A percentile compares a stretch with the other conserved stretches of the same genome.
phyloP scores from a whole-genome alignment of 1,140 invertebrate genomes.

The Streblospio benedicti region DNA sequence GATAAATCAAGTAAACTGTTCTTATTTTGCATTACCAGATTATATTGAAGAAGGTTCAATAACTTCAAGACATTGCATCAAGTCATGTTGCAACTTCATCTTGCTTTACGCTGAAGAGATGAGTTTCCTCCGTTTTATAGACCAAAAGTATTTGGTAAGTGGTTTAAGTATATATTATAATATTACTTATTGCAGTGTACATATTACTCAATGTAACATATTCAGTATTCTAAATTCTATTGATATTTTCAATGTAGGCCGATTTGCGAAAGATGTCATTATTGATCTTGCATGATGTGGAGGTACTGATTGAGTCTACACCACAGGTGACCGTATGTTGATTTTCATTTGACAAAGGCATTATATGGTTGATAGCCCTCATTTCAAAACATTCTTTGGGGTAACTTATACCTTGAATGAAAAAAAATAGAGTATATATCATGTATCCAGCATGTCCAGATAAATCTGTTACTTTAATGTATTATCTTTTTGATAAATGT shows the following conservation, averaged over 20 bases:
- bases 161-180: not conserved
- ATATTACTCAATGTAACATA: not conserved
- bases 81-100: conserved; percentile 56
- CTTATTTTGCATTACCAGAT: conserved; percentile 35
- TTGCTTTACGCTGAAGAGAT: conserved; percentile 58
- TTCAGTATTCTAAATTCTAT: not conserved
- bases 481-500: no score
- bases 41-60: conserved; percentile 72
- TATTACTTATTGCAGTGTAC: not conserved
- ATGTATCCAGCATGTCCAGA: no score
- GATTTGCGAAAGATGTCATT: conserved; percentile 63
- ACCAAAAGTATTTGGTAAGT: conserved; percentile 63
- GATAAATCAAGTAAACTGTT: not conserved
- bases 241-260: conserved; percentile 35
- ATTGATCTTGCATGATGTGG: conserved; percentile 62
- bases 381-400: conserved; percentile 72
- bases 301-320: no score
- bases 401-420: conserved; percentile 50
- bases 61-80: conserved; percentile 68
- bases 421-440: no score
- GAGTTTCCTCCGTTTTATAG: conserved; percentile 62
- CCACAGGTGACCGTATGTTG: conserved; percentile 58
- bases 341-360: conserved; percentile 65
- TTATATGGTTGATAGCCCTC: conserved; percentile 62
- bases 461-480: no score